Evolutionary conservation across 2,113 vertebrate species (phyloP), one percentile per base, ranked within the genome.

Genomic region (Podocnemis expansa): DNA sequence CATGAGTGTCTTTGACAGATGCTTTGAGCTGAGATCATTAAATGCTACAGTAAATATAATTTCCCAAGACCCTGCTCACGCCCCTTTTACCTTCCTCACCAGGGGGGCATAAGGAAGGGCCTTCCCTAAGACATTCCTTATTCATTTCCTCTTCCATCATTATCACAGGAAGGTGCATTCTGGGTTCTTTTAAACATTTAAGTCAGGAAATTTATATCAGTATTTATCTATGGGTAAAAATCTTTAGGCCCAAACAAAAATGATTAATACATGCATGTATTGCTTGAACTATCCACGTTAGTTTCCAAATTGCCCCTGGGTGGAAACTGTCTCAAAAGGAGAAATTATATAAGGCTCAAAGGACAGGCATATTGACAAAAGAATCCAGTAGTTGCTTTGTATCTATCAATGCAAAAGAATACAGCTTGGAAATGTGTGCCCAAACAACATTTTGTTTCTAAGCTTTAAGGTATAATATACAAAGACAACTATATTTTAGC

Each of bases 241-340:
- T 41, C 43, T 47, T 29, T 17, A 56, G 1, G 13, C 6, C 1
- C 49, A 14, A 60, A 1, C 1, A 55, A 76, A n/a, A 70, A 2
- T 21, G 14, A 2, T 2, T 41, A 24, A 3, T 9, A 34, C 88
- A 51, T 86, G 6, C 60, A 81, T 21, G 16, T 13, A n/a, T n/a
- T 1, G 55, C 4, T 12, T 78, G 38, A 82, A 78, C 19, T 2
- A 52, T 78, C 17, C 2, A 51, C 41, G 56, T 25, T 52, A 51
- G 2, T 1, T 91, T 92, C 82, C 76, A 85, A 87, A 19, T 90
- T 78, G 1, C 3, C 1, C 0, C 0, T 6, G 13, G 6, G 29
- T 60, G 13, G 56, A 14, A 51, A 24, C n/a, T 5, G 6, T 52
- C 47, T 47, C 60, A 43, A 14, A 8, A 78, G 79, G 75, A 70